Evolutionary conservation across 92 coral and sea anemone genomes (phyloP), one percentile per base, ranked within the genome.

Genomic region (Blastomussa wellsi): DNA sequence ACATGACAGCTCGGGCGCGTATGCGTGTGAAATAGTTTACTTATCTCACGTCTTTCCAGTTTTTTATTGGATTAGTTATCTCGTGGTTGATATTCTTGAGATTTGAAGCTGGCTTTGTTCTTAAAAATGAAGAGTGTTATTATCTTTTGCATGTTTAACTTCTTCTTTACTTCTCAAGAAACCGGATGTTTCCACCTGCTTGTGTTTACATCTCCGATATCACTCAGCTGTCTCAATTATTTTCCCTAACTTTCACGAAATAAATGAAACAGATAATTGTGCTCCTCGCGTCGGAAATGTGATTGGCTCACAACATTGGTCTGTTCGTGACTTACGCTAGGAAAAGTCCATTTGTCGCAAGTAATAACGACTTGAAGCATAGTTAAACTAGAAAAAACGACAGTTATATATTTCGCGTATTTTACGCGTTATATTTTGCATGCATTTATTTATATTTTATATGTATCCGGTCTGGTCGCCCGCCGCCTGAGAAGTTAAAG

Each of bases 181-280:
- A 75, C 47, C 87, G 74, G 87, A 83, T 62, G 79, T 74, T 28
- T 75, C 72, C 87, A 83, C 87, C 87, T 83, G 87, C 87, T 62
- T 31, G 17, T 74, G 87, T 83, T 83, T 83, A 62, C 81, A 74
- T 74, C 80, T 53, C 41, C 48, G 41, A 59, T 75, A 83, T 75
- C 64, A 59, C 79, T 74, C 87, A 83, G 87, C 87, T 83, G 87
- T 83, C 74, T 75, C 80, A 83, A 83, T 83, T 83, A 83, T 83
- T 55, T 74, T 83, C 60, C 60, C 62, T 72, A 51, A 83, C 72
- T 75, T 83, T 62, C 28, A 62, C 55, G 81, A 83, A 74, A 83
- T 74, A 74, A 83, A 74, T 75, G 80, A 76, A 57, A 83, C 74
- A 31, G 87, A 64, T 83, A 62, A 83, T 83, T 83, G 87, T 64